A percentile compares a stretch with the other conserved stretches of the same genome.
These are phyloP conservation scores for Pseudomugil tenellus DNA, from an alignment of 2,797 vertebrate species.

Conservation along the genomic window DNA sequence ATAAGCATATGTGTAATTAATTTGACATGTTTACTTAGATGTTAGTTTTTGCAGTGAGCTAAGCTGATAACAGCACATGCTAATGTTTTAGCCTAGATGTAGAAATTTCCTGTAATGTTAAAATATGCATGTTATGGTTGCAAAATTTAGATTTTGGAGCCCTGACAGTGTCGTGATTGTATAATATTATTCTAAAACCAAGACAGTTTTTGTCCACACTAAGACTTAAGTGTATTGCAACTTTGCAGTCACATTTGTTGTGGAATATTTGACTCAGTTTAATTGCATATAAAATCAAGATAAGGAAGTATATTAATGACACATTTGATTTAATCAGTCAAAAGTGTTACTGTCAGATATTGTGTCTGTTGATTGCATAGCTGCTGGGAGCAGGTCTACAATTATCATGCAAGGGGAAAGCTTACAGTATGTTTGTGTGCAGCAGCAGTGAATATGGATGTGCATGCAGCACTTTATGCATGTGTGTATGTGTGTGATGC, in stretches of 20 bases:
- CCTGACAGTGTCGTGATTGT: not conserved
- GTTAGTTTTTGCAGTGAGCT: too few relatives aligned
- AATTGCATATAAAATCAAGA: not conserved
- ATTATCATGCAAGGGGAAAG: not conserved
- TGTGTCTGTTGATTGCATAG: not conserved
- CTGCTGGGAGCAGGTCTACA: not conserved
- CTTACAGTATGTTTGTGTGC: not conserved
- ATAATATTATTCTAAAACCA: not conserved
- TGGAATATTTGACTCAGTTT: not conserved
- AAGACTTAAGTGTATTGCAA: not conserved
- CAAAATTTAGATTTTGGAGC: not conserved
- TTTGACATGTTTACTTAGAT: too few relatives aligned
- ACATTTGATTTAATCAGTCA: not conserved
- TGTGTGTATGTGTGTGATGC: slow-evolving; percentile 23
- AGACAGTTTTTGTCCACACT: not conserved
- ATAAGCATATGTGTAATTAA: too few relatives aligned
- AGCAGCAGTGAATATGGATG: slow-evolving; percentile 1
- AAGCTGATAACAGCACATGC: not conserved
- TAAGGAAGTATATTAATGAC: not conserved
- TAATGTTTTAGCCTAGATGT: not conserved
- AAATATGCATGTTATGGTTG: not conserved
- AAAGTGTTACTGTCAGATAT: not conserved
- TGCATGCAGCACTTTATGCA: not conserved
- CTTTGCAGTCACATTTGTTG: not conserved
- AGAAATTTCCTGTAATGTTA: too few relatives aligned